Evolutionary conservation across 2,888 invertebrate species (phyloP), one percentile per base, ranked within the genome.

Genomic region (Drosophila subsilvestris): DNA sequence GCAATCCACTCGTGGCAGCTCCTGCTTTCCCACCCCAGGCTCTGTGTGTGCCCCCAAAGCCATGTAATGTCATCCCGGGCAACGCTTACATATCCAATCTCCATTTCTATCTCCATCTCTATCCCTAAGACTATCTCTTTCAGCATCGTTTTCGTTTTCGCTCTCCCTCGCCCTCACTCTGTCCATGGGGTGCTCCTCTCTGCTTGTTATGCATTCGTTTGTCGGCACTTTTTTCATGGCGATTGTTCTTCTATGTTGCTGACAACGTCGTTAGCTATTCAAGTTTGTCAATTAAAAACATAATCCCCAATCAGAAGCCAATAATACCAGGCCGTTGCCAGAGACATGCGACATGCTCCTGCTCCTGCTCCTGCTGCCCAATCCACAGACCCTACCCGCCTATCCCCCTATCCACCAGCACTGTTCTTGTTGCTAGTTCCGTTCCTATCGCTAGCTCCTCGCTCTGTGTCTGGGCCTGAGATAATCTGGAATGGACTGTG

Each of bases 231-330:
- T 86, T 81, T 86, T 79, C 86, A 56, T 55, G 43, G 75, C 66
- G 79, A 74, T 63, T 84, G 72, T 80, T 74, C 81, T 68, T 59
- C 69, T 55, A 61, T 54, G 61, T 43, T 85, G 87, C 89, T 85
- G 89, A 81, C 85, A 81, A 85, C 82, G 77, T 87, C 88, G 85
- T 85, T 87, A 85, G 75, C 89, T 80, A 87, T 85, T 87, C 85
- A 87, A 85, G 89, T 85, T 85, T 89, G 85, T 87, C 85, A 85
- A 85, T 85, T 85, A 85, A 85, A 85, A 85, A 84, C 82, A 80
- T 89, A 85, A 85, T 85, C 85, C 85, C 88, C 85, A 85, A 85
- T 88, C 85, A 89, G 85, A 87, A 85, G 89, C 85, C 89, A 85
- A 89, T 89, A 85, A 85, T 78, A 88, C 88, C 74, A 59, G 69